Base-by-base conservation (phyloP, 1,140 invertebrate species). In the Zaprionus taronus region DNA sequence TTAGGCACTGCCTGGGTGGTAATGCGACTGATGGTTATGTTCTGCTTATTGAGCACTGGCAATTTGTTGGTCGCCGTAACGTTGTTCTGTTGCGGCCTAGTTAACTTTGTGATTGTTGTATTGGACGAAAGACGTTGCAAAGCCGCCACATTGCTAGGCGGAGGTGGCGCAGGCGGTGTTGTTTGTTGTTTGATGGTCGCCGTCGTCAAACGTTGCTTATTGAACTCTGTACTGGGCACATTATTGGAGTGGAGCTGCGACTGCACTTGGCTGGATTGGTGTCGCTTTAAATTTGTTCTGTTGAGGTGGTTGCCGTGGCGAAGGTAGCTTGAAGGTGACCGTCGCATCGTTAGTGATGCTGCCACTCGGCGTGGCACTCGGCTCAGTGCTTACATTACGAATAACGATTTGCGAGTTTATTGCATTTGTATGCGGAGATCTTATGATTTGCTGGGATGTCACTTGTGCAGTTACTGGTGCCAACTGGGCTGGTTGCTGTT, bases 21-120 rank as follows among this genome's bases (percentile, higher is more conserved):
- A 57, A 87, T 80, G 28, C 91, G 73, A 72, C 92, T 92, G 47
- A 92, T 92, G 15, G 90, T 92, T 34, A 92, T 83, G 70, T 91
- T 91, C 44, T 91, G 87, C 36, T 92, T 92, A 31, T 90, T 90
- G 1, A 91, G 49, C 36, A 91, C 31, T 1, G 91, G 91, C 38
- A 92, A 58, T 60, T 92, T 90, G 20, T 68, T 58, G 55, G 24
- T 36, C 1, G 58, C 17, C 2, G 41, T 47, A 1, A 53, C 36
- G 5, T 65, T 7, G 5, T 65, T 7, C 15, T 74, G 65, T 56
- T 77, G 80, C 20, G 57, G 51, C 67, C 80, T 85, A 22, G 75
- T 51, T 34, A 90, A 49, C 24, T 84, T 91, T 0, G 84, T 90
- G 3, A 91, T 89, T 7, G 83, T 91, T 49, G 89, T 81, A 22